Evolutionary conservation across 2,888 invertebrate genomes (phyloP), one percentile per base, ranked within the genome.

Genomic region (Hoplodrina blanda): DNA sequence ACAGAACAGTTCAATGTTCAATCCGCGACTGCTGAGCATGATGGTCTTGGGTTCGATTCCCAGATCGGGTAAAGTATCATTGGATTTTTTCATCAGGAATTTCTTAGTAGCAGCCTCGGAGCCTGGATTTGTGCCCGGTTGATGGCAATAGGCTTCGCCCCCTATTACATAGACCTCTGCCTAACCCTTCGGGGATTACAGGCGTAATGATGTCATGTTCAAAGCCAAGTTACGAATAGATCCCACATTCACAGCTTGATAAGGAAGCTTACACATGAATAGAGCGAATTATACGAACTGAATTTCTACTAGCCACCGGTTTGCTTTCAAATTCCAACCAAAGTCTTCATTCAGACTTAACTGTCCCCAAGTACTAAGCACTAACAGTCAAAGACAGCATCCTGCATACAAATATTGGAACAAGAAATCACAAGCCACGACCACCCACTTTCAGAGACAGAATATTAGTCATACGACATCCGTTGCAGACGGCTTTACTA

Each of bases 401-500:
- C 19, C 15, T 59, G 53, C 17, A 41, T 65, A 55, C 80, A 76
- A 69, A 76, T 80, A 78, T 80, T 76, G 76, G 25, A 69, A 65
- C 76, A 69, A 69, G 70, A 76, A 76, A 77, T 76, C 62, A 69
- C 60, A 61, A 73, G 59, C 75, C 1, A 37, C 56, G 30, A 2
- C 60, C 55, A 44, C 56, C 55, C 66, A 66, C 59, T 59, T 62
- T 17, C 50, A 54, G 50, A 30, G 25, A 53, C 62, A 61, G 49
- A 67, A 46, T 68, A 79, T 79, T 73, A 79, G 63, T 76, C 60
- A 67, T 54, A 55, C 44, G 44, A 49, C 67, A 59, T 79, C 67
- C 74, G 79, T 17, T 55, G 62, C 63, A 67, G 74, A 73, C 67
- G 41, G 79, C 50, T 73, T 59, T 64, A 62, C 57, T 59, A 25